Conservation (phyloP, 53 echinoderm and acorn worm genomes). For the Paracentrotus lividus region DNA sequence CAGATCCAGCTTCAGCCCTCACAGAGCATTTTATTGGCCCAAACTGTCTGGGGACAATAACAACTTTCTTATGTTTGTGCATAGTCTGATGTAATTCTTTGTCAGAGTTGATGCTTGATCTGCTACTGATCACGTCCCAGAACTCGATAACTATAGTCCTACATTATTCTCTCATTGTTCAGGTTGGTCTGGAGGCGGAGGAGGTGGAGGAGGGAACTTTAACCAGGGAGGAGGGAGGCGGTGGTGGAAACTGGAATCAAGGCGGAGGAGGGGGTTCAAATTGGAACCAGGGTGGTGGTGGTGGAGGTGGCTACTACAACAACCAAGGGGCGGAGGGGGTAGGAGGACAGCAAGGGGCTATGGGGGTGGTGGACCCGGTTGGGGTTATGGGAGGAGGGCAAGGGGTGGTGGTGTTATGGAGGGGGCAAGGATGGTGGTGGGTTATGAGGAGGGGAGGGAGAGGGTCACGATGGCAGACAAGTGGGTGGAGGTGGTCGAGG, state of each 20-base stretch:
- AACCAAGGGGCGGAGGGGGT: slow-evolving; percentile 37
- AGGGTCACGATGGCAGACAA: background rate
- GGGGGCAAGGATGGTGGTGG: background rate
- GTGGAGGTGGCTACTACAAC: slow-evolving; percentile 20
- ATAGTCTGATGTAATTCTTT: too few relatives aligned
- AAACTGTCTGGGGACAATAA: too few relatives aligned
- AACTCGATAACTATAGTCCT: too few relatives aligned
- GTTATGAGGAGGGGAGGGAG: background rate
- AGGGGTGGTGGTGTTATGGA: background rate
- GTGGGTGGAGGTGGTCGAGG: slow-evolving; percentile 4
- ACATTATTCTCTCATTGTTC: background rate
- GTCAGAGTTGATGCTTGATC: too few relatives aligned
- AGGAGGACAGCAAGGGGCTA: slow-evolving; percentile 34
- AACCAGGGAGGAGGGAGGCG: slow-evolving; percentile 64
- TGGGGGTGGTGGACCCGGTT: background rate
- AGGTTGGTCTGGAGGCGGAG: slow-evolving; percentile 68
- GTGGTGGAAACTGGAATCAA: slow-evolving; percentile 59
- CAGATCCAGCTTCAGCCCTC: too few relatives aligned
- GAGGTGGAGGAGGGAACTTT: slow-evolving; percentile 65
- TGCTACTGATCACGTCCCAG: too few relatives aligned
- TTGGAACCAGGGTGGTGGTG: slow-evolving; percentile 35
- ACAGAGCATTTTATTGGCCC: too few relatives aligned
- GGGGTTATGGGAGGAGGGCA: slow-evolving; percentile 8
- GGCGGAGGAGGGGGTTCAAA: slow-evolving; percentile 60
- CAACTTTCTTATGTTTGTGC: too few relatives aligned